phyloP scores from a whole-genome alignment of 2,113 vertebrate genomes.

The Petrocephalus microphthalmus region DNA sequence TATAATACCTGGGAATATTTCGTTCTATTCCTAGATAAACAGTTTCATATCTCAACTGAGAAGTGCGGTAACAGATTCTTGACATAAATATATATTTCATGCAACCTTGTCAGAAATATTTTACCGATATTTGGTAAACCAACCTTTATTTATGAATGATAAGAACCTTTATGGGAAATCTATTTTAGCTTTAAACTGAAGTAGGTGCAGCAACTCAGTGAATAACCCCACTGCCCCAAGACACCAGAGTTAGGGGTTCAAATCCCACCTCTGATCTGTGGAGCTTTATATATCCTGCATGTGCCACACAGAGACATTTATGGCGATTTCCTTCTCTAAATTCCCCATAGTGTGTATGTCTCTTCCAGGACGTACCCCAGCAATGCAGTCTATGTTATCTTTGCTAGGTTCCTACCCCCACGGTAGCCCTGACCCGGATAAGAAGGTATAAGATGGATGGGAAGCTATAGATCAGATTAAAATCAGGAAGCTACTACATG shows the following conservation, averaged over 20 bases:
- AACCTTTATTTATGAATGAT: not conserved
- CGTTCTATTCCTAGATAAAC: not conserved
- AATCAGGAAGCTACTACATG: not conserved
- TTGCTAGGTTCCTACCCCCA: not conserved
- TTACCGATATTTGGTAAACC: not conserved
- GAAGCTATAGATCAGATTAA: not conserved
- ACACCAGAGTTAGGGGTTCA: not conserved
- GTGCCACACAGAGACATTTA: not conserved
- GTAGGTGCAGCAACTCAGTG: not conserved
- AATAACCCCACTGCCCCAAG: not conserved
- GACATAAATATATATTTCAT: not conserved
- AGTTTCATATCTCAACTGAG: not conserved
- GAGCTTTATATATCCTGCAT: not conserved
- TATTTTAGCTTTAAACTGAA: not conserved
- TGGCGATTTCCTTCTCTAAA: not conserved
- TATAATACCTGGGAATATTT: not conserved
- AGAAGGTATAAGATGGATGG: not conserved
- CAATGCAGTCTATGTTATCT: not conserved
- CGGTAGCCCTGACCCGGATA: not conserved
- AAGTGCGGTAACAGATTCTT: not conserved
- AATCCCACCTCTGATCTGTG: not conserved
- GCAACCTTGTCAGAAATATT: not conserved
- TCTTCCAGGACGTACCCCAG: not conserved
- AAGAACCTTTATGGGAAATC: not conserved
- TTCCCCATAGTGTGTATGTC: not conserved